Evolutionary conservation across 2,888 invertebrate genomes (phyloP), one percentile per base, ranked within the genome.

Genomic region (Blomia tropicalis): DNA sequence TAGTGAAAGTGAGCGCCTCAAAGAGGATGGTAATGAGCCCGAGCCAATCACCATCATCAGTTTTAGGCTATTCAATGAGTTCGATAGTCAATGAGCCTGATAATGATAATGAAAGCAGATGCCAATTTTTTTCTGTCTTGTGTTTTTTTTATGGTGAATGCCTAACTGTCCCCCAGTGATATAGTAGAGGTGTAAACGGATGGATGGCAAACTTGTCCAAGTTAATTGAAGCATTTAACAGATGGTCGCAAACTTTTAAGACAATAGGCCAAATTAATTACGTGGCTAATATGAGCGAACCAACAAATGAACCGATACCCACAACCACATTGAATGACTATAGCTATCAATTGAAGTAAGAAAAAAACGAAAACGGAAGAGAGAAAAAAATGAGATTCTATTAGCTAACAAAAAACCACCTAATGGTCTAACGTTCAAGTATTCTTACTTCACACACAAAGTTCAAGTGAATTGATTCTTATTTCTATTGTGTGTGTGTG

Each of bases 201-300:
- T 17, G 41, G 41, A 41, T 41, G 41, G 14, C 51, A 7, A 47
- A 47, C 23, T 47, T 47, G 27, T n/a, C n/a, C 27, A n/a, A 47
- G 51, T 25, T 47, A 47, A 47, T 47, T 47, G 51, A 47, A 47
- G 51, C 51, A 47, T 47, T 47, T 11, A 47, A n/a, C 51, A 47
- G 51, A 36, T 17, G 36, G 17, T n/a, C n/a, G 22, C 51, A 47
- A 47, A 47, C 51, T 47, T 47, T 47, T 47, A 47, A 47, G 51
- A 47, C 51, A 47, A 47, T 47, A n/a, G 51, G n/a, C 23, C 51
- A 47, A 47, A 47, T 47, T 47, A 47, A 47, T 47, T 47, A 47
- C 51, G 51, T 27, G 51, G 51, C n/a, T 47, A 11, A 47, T 47
- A 19, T 11, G 36, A 11, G 36, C 36, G 7, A 36, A 7, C 7